Percentiles rank a stretch among this genome's conserved stretches.
Conservation (phyloP, 1,140 invertebrate species). For the Drosophila micromelanica region DNA sequence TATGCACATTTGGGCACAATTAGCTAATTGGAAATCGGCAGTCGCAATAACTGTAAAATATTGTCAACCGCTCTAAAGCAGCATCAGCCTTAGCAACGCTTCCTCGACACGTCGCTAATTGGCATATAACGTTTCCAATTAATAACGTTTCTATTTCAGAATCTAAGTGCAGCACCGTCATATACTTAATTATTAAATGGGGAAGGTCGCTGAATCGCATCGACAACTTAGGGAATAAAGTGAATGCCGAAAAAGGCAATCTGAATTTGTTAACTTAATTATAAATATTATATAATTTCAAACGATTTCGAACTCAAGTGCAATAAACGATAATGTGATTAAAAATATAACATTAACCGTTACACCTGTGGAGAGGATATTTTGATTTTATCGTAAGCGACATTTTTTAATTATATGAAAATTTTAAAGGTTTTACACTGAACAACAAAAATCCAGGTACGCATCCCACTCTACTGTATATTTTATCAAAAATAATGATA, state of each 20-base stretch:
- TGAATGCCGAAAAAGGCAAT: constrained; percentile 12
- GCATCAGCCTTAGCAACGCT: constrained; percentile 45
- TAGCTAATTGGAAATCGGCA: constrained; percentile 59
- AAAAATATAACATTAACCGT: not conserved
- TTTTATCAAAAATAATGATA: too few species aligned
- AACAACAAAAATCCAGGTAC: too few species aligned
- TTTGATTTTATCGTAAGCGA: too few species aligned
- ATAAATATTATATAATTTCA: constrained; percentile 6
- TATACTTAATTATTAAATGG: constrained; percentile 25
- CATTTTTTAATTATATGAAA: too few species aligned
- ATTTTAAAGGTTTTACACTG: too few species aligned
- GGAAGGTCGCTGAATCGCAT: constrained; percentile 44
- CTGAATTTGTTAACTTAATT: constrained; percentile 9
- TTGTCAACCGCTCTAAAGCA: constrained; percentile 64
- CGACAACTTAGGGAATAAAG: constrained; percentile 17
- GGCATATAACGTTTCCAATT: constrained; percentile 76
- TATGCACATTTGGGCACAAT: constrained; percentile 77
- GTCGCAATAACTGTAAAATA: constrained; percentile 53
- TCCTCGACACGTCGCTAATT: constrained; percentile 75
- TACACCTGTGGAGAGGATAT: not conserved
- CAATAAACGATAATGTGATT: constrained; percentile 9
- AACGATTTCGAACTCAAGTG: constrained; percentile 1
- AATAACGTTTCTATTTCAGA: constrained; percentile 45
- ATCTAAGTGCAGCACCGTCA: constrained; percentile 33
- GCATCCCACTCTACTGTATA: too few species aligned